A percentile compares a stretch with the other conserved stretches of the same genome.
Conservation (phyloP, 2,888 invertebrate species). For the Cantharis nigra region DNA sequence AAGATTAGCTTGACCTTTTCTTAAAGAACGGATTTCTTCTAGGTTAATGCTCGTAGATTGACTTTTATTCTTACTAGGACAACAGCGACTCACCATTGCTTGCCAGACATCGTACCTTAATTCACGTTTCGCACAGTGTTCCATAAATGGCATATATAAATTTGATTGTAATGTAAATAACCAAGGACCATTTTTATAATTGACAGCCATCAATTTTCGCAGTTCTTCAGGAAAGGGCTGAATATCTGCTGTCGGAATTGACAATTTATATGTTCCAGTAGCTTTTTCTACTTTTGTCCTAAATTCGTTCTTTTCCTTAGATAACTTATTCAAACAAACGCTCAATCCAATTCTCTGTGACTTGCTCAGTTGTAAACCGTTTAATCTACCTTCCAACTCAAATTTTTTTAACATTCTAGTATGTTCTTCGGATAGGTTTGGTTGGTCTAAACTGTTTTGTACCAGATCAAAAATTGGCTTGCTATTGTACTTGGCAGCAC, state of each 20-base stretch:
- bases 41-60: slow-evolving; percentile 74
- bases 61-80: slow-evolving; percentile 65
- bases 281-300: slow-evolving; percentile 69
- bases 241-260: slow-evolving; percentile 67
- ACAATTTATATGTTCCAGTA: slow-evolving; percentile 69
- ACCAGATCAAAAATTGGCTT: slow-evolving; percentile 71
- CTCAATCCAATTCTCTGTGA: slow-evolving; percentile 61
- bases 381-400: slow-evolving; percentile 78
- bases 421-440: slow-evolving; percentile 62
- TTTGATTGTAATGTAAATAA: slow-evolving; percentile 75
- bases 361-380: slow-evolving; percentile 73
- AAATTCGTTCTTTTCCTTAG: slow-evolving; percentile 65
- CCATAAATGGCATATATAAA: slow-evolving; percentile 75
- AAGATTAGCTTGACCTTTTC: slow-evolving; percentile 72
- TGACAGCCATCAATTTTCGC: slow-evolving; percentile 67
- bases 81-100: slow-evolving; percentile 73
- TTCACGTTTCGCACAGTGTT: slow-evolving; percentile 80
- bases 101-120: slow-evolving; percentile 86
- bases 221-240: slow-evolving; percentile 76
- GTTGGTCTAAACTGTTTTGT: slow-evolving; percentile 53
- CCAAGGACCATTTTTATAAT: slow-evolving; percentile 80
- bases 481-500: slow-evolving; percentile 75
- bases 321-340: slow-evolving; percentile 59
- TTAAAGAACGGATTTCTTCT: slow-evolving; percentile 74
- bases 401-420: slow-evolving; percentile 77